Evolutionary conservation across 2,797 vertebrate genomes (phyloP), one percentile per base, ranked within the genome.

Genomic region (Xerus rutilus): DNA sequence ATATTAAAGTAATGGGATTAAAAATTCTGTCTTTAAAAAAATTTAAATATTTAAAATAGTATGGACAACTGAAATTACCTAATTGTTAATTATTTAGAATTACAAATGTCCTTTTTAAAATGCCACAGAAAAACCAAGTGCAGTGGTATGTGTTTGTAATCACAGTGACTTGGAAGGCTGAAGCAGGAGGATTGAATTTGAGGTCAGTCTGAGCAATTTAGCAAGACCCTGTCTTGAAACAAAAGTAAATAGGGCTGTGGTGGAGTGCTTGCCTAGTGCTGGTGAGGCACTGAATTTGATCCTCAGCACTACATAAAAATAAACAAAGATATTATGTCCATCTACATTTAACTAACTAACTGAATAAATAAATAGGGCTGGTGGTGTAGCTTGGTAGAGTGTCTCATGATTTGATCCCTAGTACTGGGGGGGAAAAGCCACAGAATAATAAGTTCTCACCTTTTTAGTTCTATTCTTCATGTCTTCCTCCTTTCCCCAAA

Each of bases 1-100:
- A 79, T 89, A 64, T 83, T 83, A 81, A 88, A 95, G 62, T 86
- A 32, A 32, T 76, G 21, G 32, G 49, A 83, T 83, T 86, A 95
- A 69, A 49, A 95, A 79, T 72, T 57, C 5, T 43, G n/a, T 35
- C 39, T 94, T 91, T 30, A 78, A 79, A 76, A 79, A 89, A 45
- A 5, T 39, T 39, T 32, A 43, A 64, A 72, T 39, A 32, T 65
- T 87, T 32, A 67, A 86, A 59, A 92, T 15, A 93, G 65, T 21
- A 43, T 65, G 23, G 78, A 72, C 92, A 62, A 78, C 78, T 72
- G 28, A 90, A 90, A 76, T 94, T 78, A 84, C 20, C n/a, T 86
- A 49, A 28, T 78, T 93, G 52, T 3, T 3, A 92, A 69, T 30
- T 90, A 45, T 49, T 92, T 82, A 30, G 47, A 91, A 65, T 79